These are phyloP conservation scores for Agonum fuliginosum DNA, from an alignment of 2,888 invertebrate species.

Conservation along the genomic window DNA sequence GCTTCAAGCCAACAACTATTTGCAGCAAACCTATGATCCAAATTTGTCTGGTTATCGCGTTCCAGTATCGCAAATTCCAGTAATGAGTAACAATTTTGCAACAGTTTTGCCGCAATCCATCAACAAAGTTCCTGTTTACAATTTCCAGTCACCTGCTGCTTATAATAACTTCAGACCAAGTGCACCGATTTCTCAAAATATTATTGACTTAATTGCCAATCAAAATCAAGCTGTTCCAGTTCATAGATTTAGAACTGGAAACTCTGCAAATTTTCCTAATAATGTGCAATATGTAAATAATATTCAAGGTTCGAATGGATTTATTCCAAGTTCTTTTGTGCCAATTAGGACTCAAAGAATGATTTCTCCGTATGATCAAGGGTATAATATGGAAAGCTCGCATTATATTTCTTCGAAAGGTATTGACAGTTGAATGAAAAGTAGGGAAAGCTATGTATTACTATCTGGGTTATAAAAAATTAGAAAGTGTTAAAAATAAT, in stretches of 20 bases:
- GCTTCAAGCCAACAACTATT: not conserved
- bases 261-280: not conserved
- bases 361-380: not conserved
- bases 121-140: conserved; percentile 3
- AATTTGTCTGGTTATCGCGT: not conserved
- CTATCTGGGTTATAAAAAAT: not conserved
- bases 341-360: not conserved
- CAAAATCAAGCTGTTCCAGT: not conserved
- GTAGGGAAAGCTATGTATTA: conserved; percentile 1
- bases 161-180: conserved; percentile 2
- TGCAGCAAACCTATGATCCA: not conserved
- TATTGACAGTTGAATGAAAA: not conserved
- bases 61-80: not conserved
- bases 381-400: not conserved
- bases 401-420: not conserved
- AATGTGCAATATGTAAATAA: not conserved
- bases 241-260: not conserved
- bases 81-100: not conserved
- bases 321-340: not conserved
- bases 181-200: not conserved
- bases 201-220: not conserved
- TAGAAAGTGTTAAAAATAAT: conserved; percentile 35
- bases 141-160: not conserved
- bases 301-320: not conserved
- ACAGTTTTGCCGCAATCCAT: not conserved